phyloP scores from a whole-genome alignment of 2,113 vertebrate genomes.

The Prietella phreatophila region DNA sequence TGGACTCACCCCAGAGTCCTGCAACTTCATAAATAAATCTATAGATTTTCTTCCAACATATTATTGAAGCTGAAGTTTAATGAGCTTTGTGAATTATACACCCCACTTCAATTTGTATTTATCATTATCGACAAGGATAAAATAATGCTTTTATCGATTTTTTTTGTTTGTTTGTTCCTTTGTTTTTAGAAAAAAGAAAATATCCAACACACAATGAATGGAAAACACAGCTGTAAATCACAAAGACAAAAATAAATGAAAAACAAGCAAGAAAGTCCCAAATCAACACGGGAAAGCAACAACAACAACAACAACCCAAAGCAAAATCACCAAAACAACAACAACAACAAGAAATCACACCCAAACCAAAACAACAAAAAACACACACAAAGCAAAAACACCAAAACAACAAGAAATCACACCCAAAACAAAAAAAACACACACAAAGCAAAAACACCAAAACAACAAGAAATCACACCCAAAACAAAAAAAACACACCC shows the following conservation, averaged over 20 bases:
- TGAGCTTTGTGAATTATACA: background rate
- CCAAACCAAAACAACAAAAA: no score
- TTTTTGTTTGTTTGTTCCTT: background rate
- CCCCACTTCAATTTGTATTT: background rate
- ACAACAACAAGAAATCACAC: no score
- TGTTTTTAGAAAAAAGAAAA: background rate
- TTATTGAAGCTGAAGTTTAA: background rate
- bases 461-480: no score
- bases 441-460: no score
- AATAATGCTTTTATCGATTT: background rate
- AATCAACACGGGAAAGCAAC: background rate
- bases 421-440: no score
- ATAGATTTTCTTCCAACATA: background rate
- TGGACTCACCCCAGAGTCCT: background rate
- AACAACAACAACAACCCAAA: background rate
- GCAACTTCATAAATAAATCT: background rate
- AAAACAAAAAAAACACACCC: no score
- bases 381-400: no score
- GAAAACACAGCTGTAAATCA: background rate
- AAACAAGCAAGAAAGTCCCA: background rate
- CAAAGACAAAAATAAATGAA: background rate
- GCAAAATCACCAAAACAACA: no score
- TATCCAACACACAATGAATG: no score
- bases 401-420: no score
- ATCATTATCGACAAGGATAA: background rate